Conservation (phyloP, 2,113 vertebrate genomes). For the Microtus oregoni region DNA sequence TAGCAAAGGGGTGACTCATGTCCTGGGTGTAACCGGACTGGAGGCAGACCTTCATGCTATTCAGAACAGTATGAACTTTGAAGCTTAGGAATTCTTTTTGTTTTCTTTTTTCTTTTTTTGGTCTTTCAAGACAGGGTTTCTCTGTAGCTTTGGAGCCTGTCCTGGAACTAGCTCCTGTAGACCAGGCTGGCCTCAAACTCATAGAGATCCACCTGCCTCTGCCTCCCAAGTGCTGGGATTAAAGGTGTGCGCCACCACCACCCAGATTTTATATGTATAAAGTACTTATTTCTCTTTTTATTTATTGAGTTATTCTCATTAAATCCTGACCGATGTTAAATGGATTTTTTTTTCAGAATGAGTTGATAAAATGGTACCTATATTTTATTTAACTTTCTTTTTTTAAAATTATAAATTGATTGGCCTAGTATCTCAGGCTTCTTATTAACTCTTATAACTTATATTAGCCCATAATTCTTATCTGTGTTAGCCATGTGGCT, state of each 20-base stretch:
- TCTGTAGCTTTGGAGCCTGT: too few relatives aligned
- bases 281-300: background rate
- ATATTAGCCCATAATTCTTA: too few relatives aligned
- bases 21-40: background rate
- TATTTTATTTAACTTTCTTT: slow-evolving; percentile 18
- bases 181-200: too few relatives aligned
- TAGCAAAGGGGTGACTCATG: background rate
- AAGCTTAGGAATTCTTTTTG: background rate
- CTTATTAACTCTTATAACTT: too few relatives aligned
- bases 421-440: too few relatives aligned
- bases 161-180: too few relatives aligned
- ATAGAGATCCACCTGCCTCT: too few relatives aligned
- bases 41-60: background rate
- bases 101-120: background rate
- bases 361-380: background rate
- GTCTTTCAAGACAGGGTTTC: too few relatives aligned
- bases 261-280: too few relatives aligned
- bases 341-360: background rate
- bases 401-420: background rate
- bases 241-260: too few relatives aligned
- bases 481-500: too few relatives aligned
- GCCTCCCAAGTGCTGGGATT: too few relatives aligned
- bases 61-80: background rate
- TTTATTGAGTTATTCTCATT: background rate
- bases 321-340: background rate